phyloP scores from a whole-genome alignment of 1,140 invertebrate genomes.

The Cyclina sinensis region DNA sequence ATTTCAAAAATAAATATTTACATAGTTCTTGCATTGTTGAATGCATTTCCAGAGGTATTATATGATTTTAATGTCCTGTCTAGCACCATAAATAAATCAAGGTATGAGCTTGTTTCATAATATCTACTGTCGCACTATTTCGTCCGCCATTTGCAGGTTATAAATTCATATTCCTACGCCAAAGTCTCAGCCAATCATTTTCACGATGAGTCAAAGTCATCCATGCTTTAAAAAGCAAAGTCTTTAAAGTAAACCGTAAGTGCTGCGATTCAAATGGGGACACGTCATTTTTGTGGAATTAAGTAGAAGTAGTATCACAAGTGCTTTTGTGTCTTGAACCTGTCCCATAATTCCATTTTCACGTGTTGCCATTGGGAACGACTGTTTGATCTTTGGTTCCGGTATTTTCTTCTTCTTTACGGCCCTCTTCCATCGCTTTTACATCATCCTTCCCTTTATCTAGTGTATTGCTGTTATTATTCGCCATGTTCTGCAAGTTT shows the following conservation, averaged over 20 bases:
- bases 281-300: conserved; percentile 26
- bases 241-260: too few species aligned
- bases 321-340: conserved; percentile 31
- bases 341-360: background rate
- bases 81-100: too few species aligned
- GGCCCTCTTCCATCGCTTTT: background rate
- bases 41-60: too few species aligned
- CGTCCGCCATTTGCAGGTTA: too few species aligned
- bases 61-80: too few species aligned
- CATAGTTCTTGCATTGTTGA: too few species aligned
- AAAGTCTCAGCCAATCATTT: too few species aligned
- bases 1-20: too few species aligned
- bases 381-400: background rate
- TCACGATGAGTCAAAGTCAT: background rate
- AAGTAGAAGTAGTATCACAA: conserved; percentile 20
- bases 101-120: too few species aligned
- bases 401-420: background rate
- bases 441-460: background rate
- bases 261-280: background rate
- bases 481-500: background rate
- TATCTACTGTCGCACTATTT: too few species aligned
- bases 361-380: conserved; percentile 3
- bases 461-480: conserved; percentile 36
- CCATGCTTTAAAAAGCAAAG: too few species aligned
- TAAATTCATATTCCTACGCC: too few species aligned